Percentiles rank a stretch among this genome's conserved stretches.
These are phyloP conservation scores for Ectropis grisescens DNA, from an alignment of 1,140 invertebrate species.

Conservation along the genomic window DNA sequence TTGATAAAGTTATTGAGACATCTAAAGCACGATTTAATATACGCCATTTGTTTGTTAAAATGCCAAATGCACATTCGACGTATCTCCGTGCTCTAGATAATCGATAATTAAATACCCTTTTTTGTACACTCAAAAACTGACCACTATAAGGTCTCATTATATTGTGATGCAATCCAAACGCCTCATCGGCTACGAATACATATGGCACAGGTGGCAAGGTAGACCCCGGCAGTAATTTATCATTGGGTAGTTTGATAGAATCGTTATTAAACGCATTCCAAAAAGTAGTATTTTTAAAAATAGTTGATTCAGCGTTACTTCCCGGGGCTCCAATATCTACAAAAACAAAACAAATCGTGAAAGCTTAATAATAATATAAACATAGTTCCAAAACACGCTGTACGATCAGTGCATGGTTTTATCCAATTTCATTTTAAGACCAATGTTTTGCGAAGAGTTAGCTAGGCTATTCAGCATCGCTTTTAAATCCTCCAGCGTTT, in stretches of 20 bases:
- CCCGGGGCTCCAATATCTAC: slow-evolving; percentile 12
- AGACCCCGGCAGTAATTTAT: not conserved
- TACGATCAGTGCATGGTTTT: too few relatives aligned
- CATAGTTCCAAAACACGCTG: too few relatives aligned
- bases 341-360: slow-evolving; percentile 8
- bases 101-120: slow-evolving; percentile 2
- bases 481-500: too few relatives aligned
- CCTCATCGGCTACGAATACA: slow-evolving; percentile 1
- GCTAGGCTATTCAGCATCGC: too few relatives aligned
- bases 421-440: too few relatives aligned
- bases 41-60: slow-evolving; percentile 37
- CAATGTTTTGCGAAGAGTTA: too few relatives aligned
- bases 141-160: not conserved
- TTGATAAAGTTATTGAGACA: slow-evolving; percentile 22
- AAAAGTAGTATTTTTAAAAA: slow-evolving; percentile 8
- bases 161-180: slow-evolving; percentile 1
- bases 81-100: slow-evolving; percentile 4
- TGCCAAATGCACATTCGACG: slow-evolving; percentile 20
- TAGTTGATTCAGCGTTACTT: slow-evolving; percentile 8
- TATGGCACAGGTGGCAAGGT: slow-evolving; percentile 1
- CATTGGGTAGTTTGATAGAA: slow-evolving; percentile 1
- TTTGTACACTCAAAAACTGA: too few relatives aligned
- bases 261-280: slow-evolving; percentile 1
- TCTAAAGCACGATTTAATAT: slow-evolving; percentile 39
- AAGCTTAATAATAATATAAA: too few relatives aligned